These are phyloP conservation scores for Candoia aspera DNA, from an alignment of 2,113 vertebrate genomes.

Conservation along the genomic window DNA sequence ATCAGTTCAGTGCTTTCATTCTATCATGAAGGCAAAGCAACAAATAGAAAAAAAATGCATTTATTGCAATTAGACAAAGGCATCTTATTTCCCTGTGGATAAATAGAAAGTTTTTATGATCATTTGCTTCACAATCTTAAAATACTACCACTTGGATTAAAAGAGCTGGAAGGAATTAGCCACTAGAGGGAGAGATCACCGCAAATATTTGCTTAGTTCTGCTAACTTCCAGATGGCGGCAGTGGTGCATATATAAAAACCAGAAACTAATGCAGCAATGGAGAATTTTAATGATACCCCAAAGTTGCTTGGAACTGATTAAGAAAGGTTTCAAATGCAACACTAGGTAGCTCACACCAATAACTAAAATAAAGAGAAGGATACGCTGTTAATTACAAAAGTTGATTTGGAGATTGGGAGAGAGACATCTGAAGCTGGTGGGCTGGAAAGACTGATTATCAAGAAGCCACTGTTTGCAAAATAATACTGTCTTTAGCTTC, in stretches of 20 bases:
- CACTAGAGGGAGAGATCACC: slow-evolving; percentile 14
- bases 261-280: neutral
- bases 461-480: neutral
- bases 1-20: neutral
- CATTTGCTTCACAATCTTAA: neutral
- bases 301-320: neutral
- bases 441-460: neutral
- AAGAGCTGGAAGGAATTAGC: slow-evolving; percentile 28
- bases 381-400: neutral
- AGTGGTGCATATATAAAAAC: neutral
- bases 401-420: too few relatives aligned
- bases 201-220: slow-evolving; percentile 17
- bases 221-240: slow-evolving; percentile 6
- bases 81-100: neutral
- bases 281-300: neutral
- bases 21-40: neutral
- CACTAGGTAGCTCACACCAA: neutral
- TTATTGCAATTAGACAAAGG: neutral
- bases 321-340: neutral
- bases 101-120: neutral
- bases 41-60: neutral
- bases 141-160: neutral
- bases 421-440: neutral
- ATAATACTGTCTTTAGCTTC: neutral
- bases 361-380: neutral